These are phyloP conservation scores for Agelastica alni DNA, from an alignment of 2,888 invertebrate genomes.

Conservation along the genomic window DNA sequence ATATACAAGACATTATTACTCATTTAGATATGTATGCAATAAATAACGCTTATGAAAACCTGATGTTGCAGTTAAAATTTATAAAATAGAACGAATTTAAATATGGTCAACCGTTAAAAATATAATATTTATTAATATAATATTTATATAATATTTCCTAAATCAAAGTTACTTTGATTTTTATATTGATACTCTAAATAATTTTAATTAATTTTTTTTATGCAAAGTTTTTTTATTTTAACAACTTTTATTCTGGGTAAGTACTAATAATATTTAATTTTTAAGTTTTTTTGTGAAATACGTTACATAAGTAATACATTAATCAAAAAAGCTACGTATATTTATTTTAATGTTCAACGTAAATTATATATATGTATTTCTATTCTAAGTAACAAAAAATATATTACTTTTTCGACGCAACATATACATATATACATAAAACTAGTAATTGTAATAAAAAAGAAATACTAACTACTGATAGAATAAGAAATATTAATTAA, in stretches of 20 bases:
- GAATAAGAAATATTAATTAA: no score
- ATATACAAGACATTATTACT: not conserved
- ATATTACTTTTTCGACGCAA: conserved; percentile 17
- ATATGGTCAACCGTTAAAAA: no score
- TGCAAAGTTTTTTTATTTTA: not conserved
- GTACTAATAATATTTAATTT: not conserved
- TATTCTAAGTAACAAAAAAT: conserved; percentile 23
- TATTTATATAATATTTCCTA: not conserved
- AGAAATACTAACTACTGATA: no score
- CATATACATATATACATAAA: conserved; percentile 20
- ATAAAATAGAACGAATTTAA: no score
- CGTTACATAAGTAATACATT: conserved; percentile 2
- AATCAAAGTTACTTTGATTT: no score
- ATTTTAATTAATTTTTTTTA: not conserved
- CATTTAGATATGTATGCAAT: no score
- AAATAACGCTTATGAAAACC: no score
- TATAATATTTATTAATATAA: not conserved
- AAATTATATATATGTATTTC: conserved; percentile 16
- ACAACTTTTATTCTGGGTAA: conserved; percentile 7
- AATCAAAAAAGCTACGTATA: not conserved
- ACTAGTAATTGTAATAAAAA: no score
- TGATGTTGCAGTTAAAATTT: no score
- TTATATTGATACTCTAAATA: no score
- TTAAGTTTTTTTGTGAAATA: not conserved
- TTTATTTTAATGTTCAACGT: conserved; percentile 6